phyloP scores from a whole-genome alignment of 2,113 vertebrate species.

The Agelaius phoeniceus region DNA sequence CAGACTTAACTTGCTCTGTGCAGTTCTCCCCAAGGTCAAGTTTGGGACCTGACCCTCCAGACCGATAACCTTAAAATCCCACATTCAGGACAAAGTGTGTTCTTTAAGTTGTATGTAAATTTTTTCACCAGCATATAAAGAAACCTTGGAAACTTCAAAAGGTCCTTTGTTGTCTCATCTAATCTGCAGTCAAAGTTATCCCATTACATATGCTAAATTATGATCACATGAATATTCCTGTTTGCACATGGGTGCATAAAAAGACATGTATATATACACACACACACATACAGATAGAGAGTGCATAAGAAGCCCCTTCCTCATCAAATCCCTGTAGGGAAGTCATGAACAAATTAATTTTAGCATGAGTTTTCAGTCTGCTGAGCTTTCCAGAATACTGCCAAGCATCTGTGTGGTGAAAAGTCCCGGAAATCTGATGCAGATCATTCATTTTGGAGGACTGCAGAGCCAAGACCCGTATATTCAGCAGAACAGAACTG shows the following conservation, averaged over 20 bases:
- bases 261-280: neutral
- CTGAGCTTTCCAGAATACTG: neutral
- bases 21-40: neutral
- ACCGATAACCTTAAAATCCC: neutral
- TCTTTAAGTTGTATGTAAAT: neutral
- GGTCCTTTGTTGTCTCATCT: neutral
- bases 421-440: neutral
- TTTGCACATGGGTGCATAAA: neutral
- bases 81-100: neutral
- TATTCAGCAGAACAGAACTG: neutral
- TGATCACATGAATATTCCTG: neutral
- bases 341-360: neutral
- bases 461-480: neutral
- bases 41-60: neutral
- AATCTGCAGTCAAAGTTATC: neutral
- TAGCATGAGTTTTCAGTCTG: neutral
- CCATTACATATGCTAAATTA: neutral
- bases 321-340: neutral
- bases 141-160: neutral
- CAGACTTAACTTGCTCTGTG: neutral
- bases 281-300: fast-evolving
- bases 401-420: neutral
- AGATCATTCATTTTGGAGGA: neutral
- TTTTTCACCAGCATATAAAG: neutral
- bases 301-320: neutral